phyloP scores from a whole-genome alignment of 2,888 invertebrate species.

The Cacoxenus indagator region DNA sequence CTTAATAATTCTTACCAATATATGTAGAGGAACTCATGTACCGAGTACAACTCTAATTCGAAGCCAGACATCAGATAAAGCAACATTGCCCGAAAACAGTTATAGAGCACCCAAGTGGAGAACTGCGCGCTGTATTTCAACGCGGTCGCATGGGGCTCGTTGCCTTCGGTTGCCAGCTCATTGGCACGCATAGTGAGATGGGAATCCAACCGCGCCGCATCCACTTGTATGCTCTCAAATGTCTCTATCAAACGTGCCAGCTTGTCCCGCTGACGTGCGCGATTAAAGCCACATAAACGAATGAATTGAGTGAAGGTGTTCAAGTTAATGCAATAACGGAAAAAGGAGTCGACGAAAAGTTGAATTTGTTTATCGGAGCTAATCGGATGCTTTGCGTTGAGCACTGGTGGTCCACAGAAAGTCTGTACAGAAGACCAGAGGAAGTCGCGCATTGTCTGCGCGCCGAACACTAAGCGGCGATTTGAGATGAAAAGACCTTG shows the following conservation, averaged over 20 bases:
- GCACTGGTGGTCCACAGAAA: conserved; percentile 91
- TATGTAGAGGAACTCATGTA: conserved; percentile 96
- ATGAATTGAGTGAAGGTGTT: conserved; percentile 88
- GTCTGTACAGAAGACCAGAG: conserved; percentile 86
- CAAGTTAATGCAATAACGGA: conserved; percentile 81
- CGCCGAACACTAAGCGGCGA: conserved; percentile 70
- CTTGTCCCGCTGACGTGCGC: conserved; percentile 95
- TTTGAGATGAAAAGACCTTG: conserved; percentile 81
- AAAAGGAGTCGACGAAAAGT: conserved; percentile 90
- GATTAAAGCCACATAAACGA: conserved; percentile 93
- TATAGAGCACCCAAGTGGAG: conserved; percentile 93
- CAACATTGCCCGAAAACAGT: conserved; percentile 92
- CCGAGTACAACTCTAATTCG: conserved; percentile 94
- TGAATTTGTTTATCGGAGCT: conserved; percentile 74
- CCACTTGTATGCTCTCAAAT: conserved; percentile 91
- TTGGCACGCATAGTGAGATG: conserved; percentile 79
- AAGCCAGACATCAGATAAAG: conserved; percentile 94
- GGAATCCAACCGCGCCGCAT: conserved; percentile 88
- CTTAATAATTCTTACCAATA: conserved; percentile 78
- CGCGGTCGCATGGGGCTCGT: conserved; percentile 85
- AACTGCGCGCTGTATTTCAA: conserved; percentile 67
- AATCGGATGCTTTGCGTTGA: conserved; percentile 81
- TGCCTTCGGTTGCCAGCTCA: conserved; percentile 76
- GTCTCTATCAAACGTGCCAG: conserved; percentile 87
- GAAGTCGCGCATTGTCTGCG: conserved; percentile 79